phyloP scores from a whole-genome alignment of 2,113 vertebrate species.

The Gobius niger region DNA sequence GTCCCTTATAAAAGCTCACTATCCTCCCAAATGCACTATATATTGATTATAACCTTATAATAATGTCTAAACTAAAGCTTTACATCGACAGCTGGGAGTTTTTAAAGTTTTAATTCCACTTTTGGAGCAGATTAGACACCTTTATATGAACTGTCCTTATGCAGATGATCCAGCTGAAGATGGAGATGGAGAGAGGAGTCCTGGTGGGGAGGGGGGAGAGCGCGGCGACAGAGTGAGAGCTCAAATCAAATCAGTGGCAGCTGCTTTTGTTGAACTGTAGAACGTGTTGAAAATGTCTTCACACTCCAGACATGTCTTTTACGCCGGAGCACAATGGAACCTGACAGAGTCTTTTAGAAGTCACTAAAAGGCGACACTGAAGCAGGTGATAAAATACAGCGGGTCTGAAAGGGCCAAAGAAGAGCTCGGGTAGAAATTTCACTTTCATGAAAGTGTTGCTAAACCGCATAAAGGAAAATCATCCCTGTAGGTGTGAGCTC shows the following conservation, averaged over 20 bases:
- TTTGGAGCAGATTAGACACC: no score
- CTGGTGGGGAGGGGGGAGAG: background rate
- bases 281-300: background rate
- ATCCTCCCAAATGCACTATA: background rate
- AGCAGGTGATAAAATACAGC: background rate
- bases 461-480: no score
- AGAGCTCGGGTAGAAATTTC: background rate
- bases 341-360: slow-evolving; percentile 1
- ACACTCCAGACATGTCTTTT: background rate
- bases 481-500: no score
- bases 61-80: background rate
- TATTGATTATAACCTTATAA: background rate
- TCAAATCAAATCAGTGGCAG: slow-evolving; percentile 1
- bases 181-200: background rate
- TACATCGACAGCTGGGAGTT: background rate
- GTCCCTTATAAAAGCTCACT: no score
- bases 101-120: no score
- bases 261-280: slow-evolving; percentile 1
- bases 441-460: no score
- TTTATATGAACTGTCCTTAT: background rate
- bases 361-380: background rate
- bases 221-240: background rate
- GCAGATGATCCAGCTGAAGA: background rate
- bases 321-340: background rate
- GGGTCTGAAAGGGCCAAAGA: background rate